These are phyloP conservation scores for Mythimna lalbum DNA, from an alignment of 2,888 invertebrate species.

Conservation along the genomic window DNA sequence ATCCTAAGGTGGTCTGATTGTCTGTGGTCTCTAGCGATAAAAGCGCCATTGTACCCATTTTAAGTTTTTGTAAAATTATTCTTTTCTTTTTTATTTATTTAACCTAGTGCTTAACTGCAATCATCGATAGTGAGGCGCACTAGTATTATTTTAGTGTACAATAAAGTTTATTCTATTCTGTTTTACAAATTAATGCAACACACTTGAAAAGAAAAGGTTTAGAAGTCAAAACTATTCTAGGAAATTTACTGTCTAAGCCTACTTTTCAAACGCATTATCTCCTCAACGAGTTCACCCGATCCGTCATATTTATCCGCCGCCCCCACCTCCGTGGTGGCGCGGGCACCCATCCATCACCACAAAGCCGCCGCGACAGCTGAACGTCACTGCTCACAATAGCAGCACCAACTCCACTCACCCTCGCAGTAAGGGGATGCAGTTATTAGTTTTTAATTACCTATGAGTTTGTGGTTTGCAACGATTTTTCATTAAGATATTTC, in stretches of 20 bases:
- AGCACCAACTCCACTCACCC: slow-evolving; percentile 43
- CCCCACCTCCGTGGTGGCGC: slow-evolving; percentile 1
- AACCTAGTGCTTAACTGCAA: too few species aligned
- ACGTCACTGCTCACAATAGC: slow-evolving; percentile 53
- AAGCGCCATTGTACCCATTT: too few species aligned
- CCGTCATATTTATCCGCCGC: slow-evolving; percentile 50
- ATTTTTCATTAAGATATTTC: slow-evolving; percentile 1
- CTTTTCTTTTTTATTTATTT: too few species aligned
- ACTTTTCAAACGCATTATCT: slow-evolving; percentile 3
- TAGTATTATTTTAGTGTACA: too few species aligned
- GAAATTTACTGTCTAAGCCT: not conserved
- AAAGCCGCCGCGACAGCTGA: slow-evolving; percentile 61
- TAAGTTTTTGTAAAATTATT: too few species aligned
- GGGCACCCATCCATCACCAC: slow-evolving; percentile 60
- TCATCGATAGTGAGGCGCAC: too few species aligned
- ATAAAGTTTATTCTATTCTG: too few species aligned
- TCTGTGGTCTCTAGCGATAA: too few species aligned
- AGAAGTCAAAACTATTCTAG: not conserved
- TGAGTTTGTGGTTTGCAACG: slow-evolving; percentile 28
- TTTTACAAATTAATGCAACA: too few species aligned
- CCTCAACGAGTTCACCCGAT: slow-evolving; percentile 24
- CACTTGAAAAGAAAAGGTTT: not conserved
- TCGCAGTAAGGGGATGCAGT: slow-evolving; percentile 44
- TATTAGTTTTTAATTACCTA: slow-evolving; percentile 60
- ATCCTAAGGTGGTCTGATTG: too few species aligned